Evolutionary conservation across 2,797 vertebrate genomes (phyloP).

Genomic region (Capromys pilorides): DNA sequence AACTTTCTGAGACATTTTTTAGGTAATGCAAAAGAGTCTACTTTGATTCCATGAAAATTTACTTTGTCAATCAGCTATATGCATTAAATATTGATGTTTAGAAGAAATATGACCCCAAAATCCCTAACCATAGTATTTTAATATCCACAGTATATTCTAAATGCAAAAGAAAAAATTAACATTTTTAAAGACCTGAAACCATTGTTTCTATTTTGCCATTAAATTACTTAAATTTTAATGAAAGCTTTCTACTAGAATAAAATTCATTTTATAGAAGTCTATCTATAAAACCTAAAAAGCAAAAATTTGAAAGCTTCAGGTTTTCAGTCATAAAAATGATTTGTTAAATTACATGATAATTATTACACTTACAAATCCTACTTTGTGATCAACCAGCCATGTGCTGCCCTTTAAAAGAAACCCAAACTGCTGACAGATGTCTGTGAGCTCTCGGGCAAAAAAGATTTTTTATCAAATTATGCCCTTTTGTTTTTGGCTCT

Average conservation of each 20-base stretch:
- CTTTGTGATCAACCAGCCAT: constrained; percentile 58
- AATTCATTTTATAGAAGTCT: constrained; percentile 48
- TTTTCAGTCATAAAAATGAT: constrained; percentile 75
- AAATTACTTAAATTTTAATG: constrained; percentile 49
- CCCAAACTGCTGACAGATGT: constrained; percentile 73
- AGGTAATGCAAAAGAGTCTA: background rate
- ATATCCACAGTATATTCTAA: constrained; percentile 27
- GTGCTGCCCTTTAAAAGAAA: constrained; percentile 77
- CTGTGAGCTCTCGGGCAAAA: constrained; percentile 58
- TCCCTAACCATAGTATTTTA: background rate
- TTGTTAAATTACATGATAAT: constrained; percentile 75
- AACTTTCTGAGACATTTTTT: constrained; percentile 12
- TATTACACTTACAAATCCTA: constrained; percentile 76
- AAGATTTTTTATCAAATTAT: constrained; percentile 77
- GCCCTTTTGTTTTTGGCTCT: constrained; percentile 73
- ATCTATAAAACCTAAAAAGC: constrained; percentile 46
- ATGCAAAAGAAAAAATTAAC: constrained; percentile 17
- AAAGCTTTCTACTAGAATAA: constrained; percentile 50
- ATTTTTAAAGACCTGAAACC: constrained; percentile 20
- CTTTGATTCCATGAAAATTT: constrained; percentile 17
- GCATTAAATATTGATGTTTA: constrained; percentile 27
- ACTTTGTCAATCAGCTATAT: background rate
- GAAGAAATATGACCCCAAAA: constrained; percentile 42
- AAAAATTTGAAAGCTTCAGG: constrained; percentile 59
- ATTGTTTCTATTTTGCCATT: constrained; percentile 52